Base-by-base conservation (phyloP, 2,113 vertebrate species). In the Diglossa brunneiventris region DNA sequence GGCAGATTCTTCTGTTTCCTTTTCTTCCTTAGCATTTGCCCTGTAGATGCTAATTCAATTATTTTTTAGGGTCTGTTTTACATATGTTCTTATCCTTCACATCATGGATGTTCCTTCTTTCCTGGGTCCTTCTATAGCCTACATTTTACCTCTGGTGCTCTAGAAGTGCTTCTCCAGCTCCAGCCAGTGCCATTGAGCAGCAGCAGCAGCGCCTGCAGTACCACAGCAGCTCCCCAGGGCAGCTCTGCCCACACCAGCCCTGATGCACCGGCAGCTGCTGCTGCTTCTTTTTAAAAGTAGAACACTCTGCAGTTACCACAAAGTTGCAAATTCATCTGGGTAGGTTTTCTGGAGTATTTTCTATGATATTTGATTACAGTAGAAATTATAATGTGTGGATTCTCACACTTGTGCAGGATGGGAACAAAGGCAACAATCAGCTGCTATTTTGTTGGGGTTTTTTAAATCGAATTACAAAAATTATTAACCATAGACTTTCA, bases 11-110 rank as follows among this genome's bases (percentile, higher is more conserved):
- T 72, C 80, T 3, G 6, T 26, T 70, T 75, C 72, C 35, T 55
- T 84, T 68, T 79, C 77, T 64, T 96, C 89, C 80, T 89, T 56
- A 50, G 63, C 88, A 64, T 53, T 69, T 87, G 73, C 91, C 92
- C 74, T 69, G 70, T 46, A 85, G 95, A 63, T 13, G 55, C 79
- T 52, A 90, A 68, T 74, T 83, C 63, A 56, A 13, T 84, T 81
- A 68, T 23, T 69, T 66, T 52, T 87, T 68, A 74, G 67, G 62
- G 76, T 58, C 56, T 66, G 47, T 3, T 62, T 87, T 84, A 87
- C 8, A 0, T 61, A 24, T 3, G 26, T 68, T 93, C 81, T 95
- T 70, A 87, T 91, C 84, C 84, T 91, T 74, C 87, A 68, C 23
- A 66, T 81, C 59, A 39, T 90, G 94, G 84, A 62, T 62, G 83